A percentile compares a stretch with the other conserved stretches of the same genome.
These are phyloP conservation scores for Cephalotes varians DNA, from an alignment of 2,888 invertebrate genomes.

Conservation along the genomic window DNA sequence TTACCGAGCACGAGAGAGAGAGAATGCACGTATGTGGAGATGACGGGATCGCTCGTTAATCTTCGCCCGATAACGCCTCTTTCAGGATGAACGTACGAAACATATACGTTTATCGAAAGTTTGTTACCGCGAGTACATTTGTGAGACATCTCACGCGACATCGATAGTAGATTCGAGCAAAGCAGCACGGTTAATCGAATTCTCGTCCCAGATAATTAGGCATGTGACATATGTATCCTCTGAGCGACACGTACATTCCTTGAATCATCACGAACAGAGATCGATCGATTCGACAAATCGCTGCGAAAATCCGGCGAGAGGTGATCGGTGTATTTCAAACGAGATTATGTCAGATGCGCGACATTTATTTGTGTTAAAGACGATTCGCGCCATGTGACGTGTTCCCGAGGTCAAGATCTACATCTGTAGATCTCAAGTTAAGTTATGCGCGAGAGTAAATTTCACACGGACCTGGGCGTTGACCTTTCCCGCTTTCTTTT, in stretches of 20 bases:
- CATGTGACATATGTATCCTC: neutral
- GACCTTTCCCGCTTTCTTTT: slow-evolving; percentile 39
- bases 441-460: slow-evolving; percentile 24
- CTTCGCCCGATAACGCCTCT: slow-evolving; percentile 51
- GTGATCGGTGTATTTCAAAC: neutral
- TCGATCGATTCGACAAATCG: slow-evolving; percentile 26
- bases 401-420: neutral
- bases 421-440: neutral
- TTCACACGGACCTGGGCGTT: slow-evolving; percentile 20
- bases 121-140: neutral
- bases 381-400: neutral
- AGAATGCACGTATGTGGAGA: slow-evolving; percentile 32
- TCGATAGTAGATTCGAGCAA: neutral
- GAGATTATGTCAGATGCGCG: neutral
- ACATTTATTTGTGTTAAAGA: neutral
- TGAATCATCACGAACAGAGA: slow-evolving; percentile 13
- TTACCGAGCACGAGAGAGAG: slow-evolving; percentile 25
- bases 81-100: slow-evolving; percentile 21
- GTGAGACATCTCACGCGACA: neutral
- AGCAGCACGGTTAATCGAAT: slow-evolving; percentile 30
- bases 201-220: slow-evolving; percentile 1
- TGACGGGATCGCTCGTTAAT: slow-evolving; percentile 46
- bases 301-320: neutral
- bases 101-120: slow-evolving; percentile 27
- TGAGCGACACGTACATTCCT: neutral